Percentiles rank a stretch among this genome's conserved stretches.
Evolutionary conservation across 2,797 vertebrate species (phyloP).

Genomic region (Bufotes viridis): DNA sequence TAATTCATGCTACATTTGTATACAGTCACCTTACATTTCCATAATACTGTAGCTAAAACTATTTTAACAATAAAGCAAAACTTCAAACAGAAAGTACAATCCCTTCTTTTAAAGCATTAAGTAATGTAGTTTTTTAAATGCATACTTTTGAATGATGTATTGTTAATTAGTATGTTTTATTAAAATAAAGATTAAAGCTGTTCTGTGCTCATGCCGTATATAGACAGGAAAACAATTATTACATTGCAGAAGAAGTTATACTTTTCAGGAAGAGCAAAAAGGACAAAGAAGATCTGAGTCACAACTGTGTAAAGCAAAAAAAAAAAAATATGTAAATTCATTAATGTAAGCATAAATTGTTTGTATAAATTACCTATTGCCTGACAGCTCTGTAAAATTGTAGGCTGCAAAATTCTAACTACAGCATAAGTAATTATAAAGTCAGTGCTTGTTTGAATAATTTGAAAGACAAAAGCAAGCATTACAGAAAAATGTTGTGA

Average conservation of each 20-base stretch:
- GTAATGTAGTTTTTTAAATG: slow-evolving; percentile 3
- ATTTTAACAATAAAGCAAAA: no score
- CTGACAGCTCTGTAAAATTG: slow-evolving; percentile 14
- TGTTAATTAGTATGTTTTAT: slow-evolving; percentile 41
- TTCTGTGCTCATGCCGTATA: slow-evolving; percentile 1
- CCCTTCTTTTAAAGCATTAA: no score
- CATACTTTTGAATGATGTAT: slow-evolving; percentile 10
- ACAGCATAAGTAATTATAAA: slow-evolving; percentile 30
- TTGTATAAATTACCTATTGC: slow-evolving; percentile 43
- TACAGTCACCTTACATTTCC: no score
- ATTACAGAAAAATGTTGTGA: not conserved
- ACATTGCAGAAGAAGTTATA: slow-evolving; percentile 20
- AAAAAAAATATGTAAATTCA: not conserved
- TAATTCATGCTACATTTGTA: no score
- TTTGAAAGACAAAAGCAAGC: not conserved
- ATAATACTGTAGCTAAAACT: no score
- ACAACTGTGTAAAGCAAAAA: not conserved
- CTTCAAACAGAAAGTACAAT: no score
- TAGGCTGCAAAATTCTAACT: slow-evolving; percentile 3
- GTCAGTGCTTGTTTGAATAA: not conserved
- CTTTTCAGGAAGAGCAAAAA: slow-evolving; percentile 31
- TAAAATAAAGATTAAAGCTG: slow-evolving; percentile 42
- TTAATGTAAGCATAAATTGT: slow-evolving; percentile 40
- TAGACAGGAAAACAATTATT: slow-evolving; percentile 35
- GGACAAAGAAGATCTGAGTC: slow-evolving; percentile 13